These are phyloP conservation scores for Argyresthia albistria DNA, from an alignment of 2,888 invertebrate species.

Conservation along the genomic window DNA sequence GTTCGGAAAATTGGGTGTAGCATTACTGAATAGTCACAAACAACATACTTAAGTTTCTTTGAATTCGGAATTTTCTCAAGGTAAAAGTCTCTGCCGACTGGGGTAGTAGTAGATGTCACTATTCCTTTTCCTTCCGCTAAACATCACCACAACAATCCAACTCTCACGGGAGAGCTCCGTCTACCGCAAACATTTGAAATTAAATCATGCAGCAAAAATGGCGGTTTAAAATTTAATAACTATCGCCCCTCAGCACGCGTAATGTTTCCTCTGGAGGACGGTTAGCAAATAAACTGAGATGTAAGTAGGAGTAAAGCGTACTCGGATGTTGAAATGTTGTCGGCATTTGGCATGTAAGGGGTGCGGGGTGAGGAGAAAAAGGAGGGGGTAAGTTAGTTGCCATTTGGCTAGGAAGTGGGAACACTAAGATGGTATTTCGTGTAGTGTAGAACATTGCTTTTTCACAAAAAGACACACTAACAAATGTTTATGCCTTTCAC, in stretches of 20 bases:
- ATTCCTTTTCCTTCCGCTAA: no score
- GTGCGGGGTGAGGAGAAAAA: not conserved
- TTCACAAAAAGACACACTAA: no score
- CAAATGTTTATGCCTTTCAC: no score
- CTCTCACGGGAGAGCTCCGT: no score
- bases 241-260: slow-evolving; percentile 32
- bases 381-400: not conserved
- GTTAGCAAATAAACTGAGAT: slow-evolving; percentile 41
- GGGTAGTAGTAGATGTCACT: no score
- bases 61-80: no score
- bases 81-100: no score
- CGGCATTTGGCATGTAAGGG: slow-evolving; percentile 29
- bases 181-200: slow-evolving; percentile 1
- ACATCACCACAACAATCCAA: no score
- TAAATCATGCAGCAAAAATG: slow-evolving; percentile 14
- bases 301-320: slow-evolving; percentile 41
- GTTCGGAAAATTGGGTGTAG: no score
- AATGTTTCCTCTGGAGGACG: slow-evolving; percentile 26
- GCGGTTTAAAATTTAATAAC: slow-evolving; percentile 22
- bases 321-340: slow-evolving; percentile 32
- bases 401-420: not conserved
- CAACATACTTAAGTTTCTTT: no score
- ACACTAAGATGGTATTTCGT: not conserved
- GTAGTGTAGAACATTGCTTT: not conserved
- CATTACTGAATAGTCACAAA: no score